phyloP scores from a whole-genome alignment of 1,140 invertebrate genomes.

The Teleopsis dalmanni region DNA sequence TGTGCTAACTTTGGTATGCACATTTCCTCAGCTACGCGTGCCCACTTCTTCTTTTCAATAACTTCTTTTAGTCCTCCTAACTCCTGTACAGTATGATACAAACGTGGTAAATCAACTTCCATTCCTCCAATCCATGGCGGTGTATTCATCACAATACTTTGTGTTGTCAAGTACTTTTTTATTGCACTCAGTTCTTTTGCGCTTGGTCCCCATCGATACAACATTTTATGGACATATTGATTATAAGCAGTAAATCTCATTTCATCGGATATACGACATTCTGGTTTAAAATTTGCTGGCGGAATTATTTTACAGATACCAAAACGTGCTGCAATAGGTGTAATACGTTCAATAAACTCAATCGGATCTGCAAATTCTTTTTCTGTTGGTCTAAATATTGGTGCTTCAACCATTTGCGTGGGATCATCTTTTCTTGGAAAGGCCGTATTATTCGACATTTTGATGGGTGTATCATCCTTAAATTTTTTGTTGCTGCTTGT shows the following conservation, averaged over 20 bases:
- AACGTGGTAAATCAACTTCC: slow-evolving; percentile 79
- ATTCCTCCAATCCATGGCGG: slow-evolving; percentile 79
- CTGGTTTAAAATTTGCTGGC: slow-evolving; percentile 78
- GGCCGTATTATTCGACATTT: slow-evolving; percentile 49
- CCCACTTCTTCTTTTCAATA: slow-evolving; percentile 86
- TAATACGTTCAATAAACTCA: slow-evolving; percentile 80
- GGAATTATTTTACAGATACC: slow-evolving; percentile 86
- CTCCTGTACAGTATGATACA: slow-evolving; percentile 78
- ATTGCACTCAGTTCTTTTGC: slow-evolving; percentile 81
- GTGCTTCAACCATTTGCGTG: slow-evolving; percentile 67
- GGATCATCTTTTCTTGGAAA: slow-evolving; percentile 49
- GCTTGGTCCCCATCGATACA: slow-evolving; percentile 82
- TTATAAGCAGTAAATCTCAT: slow-evolving; percentile 85
- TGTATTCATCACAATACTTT: slow-evolving; percentile 66
- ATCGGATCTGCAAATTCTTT: slow-evolving; percentile 87
- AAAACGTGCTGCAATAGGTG: slow-evolving; percentile 67
- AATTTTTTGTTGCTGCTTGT: slow-evolving; percentile 28
- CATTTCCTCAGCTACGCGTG: slow-evolving; percentile 79
- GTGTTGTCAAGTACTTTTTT: slow-evolving; percentile 70
- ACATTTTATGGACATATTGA: slow-evolving; percentile 86
- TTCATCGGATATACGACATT: slow-evolving; percentile 77
- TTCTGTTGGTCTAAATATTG: slow-evolving; percentile 72
- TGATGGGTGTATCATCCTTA: slow-evolving; percentile 41
- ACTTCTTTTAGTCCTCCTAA: slow-evolving; percentile 83
- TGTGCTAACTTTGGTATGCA: slow-evolving; percentile 76